Base-by-base conservation (phyloP, 2,113 vertebrate genomes). In the Heterotis niloticus region DNA sequence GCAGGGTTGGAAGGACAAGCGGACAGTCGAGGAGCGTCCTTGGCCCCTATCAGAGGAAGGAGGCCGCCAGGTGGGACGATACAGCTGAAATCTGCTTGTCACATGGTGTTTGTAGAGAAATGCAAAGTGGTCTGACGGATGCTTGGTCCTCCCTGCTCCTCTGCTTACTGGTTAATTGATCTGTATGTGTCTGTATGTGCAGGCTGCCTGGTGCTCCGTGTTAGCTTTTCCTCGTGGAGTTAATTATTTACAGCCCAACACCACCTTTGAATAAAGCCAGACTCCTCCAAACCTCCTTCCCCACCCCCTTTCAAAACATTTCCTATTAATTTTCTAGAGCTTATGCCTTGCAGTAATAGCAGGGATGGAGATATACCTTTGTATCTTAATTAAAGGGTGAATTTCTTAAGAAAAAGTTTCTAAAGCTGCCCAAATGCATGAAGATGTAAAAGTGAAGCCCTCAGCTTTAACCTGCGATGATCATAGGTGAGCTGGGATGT, bases 361-460 rank as follows among this genome's bases (percentile, higher is more conserved):
- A 81, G 28, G 64, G 64, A 78, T 83, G 73, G 72, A 76, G 54
- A 24, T 64, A 72, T 23, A 90, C 91, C 92, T 93, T 94, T 93
- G 5, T 94, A 94, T 94, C 94, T 94, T 94, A 94, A 94, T 94
- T 94, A 94, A 92, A 84, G 14, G 90, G 90, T 89, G 93, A 92
- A 93, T 94, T 93, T 93, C 24, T 44, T 4, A 44, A 44, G 34
- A 44, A 44, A 44, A 44, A 44, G 34, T 44, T 44, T 7, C 7
- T 44, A 44, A 44, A 44, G 34, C 34, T 44, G 34, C 7, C 34
- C 34, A 4, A 44, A 44, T 44, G 7, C 34, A 7, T 7, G 34
- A 44, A 44, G 34, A 2, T 44, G 34, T 44, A 4, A 44, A 44
- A 44, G 34, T n/a, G n/a, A n/a, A n/a, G n/a, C n/a, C n/a, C n/a